A percentile compares a stretch with the other conserved stretches of the same genome.
These are phyloP conservation scores for Phocoena phocoena DNA, from an alignment of 2,113 vertebrate species.

Conservation along the genomic window DNA sequence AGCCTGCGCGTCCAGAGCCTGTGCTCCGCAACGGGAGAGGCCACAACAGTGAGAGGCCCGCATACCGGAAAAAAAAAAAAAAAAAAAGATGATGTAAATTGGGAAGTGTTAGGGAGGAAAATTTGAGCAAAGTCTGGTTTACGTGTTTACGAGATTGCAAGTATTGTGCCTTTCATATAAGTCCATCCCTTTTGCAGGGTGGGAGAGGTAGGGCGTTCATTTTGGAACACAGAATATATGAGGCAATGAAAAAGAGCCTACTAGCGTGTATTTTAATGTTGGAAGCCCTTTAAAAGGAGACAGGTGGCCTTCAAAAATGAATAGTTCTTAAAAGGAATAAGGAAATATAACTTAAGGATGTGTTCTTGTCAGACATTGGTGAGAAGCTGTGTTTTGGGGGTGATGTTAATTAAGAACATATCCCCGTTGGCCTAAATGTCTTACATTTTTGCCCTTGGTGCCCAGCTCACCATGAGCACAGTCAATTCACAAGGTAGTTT, in stretches of 20 bases:
- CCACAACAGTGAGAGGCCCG: too few species aligned
- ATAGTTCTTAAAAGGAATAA: slow-evolving; percentile 53
- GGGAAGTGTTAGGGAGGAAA: background rate
- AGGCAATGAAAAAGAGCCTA: background rate
- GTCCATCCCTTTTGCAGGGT: background rate
- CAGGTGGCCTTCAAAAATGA: slow-evolving; percentile 52
- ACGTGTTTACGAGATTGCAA: background rate
- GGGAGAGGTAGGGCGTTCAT: background rate
- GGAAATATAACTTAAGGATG: slow-evolving; percentile 50
- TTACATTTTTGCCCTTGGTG: slow-evolving; percentile 69
- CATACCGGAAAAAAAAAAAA: too few species aligned
- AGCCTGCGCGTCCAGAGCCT: too few species aligned
- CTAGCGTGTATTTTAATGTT: background rate
- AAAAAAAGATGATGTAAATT: background rate
- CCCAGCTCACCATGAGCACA: slow-evolving; percentile 50
- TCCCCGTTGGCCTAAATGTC: slow-evolving; percentile 50
- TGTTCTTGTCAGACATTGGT: slow-evolving; percentile 49
- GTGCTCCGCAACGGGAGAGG: too few species aligned
- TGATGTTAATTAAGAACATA: slow-evolving; percentile 72
- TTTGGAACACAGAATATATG: background rate
- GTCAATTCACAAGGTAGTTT: slow-evolving; percentile 70
- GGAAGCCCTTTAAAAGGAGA: slow-evolving; percentile 35
- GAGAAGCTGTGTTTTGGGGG: slow-evolving; percentile 66
- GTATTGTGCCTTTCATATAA: background rate
- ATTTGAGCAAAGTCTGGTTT: rapidly evolving